Evolutionary conservation across 2,797 vertebrate species (phyloP), one percentile per base, ranked within the genome.

Genomic region (Kryptopterus vitreolus): DNA sequence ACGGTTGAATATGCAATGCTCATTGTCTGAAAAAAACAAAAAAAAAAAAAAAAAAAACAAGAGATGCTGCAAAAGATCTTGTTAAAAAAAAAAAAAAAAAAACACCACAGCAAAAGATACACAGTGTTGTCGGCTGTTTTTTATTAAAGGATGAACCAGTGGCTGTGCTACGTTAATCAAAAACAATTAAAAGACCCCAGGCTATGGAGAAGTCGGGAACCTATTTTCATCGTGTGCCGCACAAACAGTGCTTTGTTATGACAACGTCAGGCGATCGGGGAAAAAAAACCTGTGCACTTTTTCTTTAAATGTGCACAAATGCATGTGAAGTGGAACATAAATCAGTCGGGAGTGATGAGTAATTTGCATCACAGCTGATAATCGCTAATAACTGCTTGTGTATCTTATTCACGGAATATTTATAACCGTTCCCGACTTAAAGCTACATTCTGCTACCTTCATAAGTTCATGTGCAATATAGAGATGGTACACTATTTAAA

Each of bases 1-100:
- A n/a, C 79, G 52, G 83, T 69, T 80, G 58, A 80, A 76, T 18
- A 50, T 76, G 8, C 4, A 48, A n/a, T n/a, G n/a, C n/a, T 50
- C 57, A 55, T n/a, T 24, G 55, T 43, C 73, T 62, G 46, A 55
- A 8, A 16, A 24, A 69, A 59, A 72, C 22, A 18, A 4, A 79
- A 9, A 35, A 58, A 59, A 74, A 26, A 31, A 26, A 33, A 26
- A n/a, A n/a, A n/a, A n/a, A n/a, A n/a, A n/a, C n/a, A n/a, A n/a
- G n/a, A n/a, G n/a, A n/a, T n/a, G n/a, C n/a, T n/a, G n/a, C n/a
- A n/a, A n/a, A n/a, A n/a, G n/a, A n/a, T n/a, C n/a, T n/a, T n/a
- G n/a, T n/a, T n/a, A 8, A 16, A 24, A 69, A 59, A 72, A 15
- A 18, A 4, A 79, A 9, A 35, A 58, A 59, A 74, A 26, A 31